Evolutionary conservation across 1,140 invertebrate genomes (phyloP), one percentile per base, ranked within the genome.

Genomic region (Melanaphis sacchari): DNA sequence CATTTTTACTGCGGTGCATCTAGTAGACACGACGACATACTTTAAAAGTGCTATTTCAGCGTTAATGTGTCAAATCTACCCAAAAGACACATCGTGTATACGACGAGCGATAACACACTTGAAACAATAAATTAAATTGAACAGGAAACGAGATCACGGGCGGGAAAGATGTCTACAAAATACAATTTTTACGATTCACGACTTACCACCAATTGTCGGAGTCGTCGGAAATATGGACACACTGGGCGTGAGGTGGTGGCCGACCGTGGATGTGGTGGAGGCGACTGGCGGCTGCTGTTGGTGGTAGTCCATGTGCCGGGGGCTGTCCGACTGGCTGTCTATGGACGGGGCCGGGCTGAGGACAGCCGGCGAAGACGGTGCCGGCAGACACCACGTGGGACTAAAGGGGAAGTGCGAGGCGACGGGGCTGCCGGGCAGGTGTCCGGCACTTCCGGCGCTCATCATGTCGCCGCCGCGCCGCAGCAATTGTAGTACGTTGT

Each of bases 401-500:
- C 94, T 94, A n/a, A 95, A 96, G n/a, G 97, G 97, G n/a, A 96
- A 96, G 91, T 97, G 97, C n/a, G 98, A 98, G 1, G 98, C 98
- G 15, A 98, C 96, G 7, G 98, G 98, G 94, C 97, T 98, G 91
- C 97, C 97, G 9, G 98, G 98, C 90, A 98, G 95, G 88, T 97
- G 97, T 2, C 98, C 89, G 52, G 97, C 97, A 94, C 97, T 98
- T 90, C 96, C 97, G 9, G 97, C 97, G 90, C 98, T 95, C 91
- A 97, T 97, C 94, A 97, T 96, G 91, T 96, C 97, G 84, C 97
- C 97, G 94, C 98, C 98, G 8, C 97, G 96, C 54, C 98, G 97
- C 22, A 99, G 96, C 95, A 98, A 97, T 94, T 98, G 97, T 40
- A 99, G 96, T 8, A 98, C 98, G 95, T 99, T 99, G 96, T 98